Base-by-base conservation (phyloP, 2,888 invertebrate species). In the Drosophila prostipennis region DNA sequence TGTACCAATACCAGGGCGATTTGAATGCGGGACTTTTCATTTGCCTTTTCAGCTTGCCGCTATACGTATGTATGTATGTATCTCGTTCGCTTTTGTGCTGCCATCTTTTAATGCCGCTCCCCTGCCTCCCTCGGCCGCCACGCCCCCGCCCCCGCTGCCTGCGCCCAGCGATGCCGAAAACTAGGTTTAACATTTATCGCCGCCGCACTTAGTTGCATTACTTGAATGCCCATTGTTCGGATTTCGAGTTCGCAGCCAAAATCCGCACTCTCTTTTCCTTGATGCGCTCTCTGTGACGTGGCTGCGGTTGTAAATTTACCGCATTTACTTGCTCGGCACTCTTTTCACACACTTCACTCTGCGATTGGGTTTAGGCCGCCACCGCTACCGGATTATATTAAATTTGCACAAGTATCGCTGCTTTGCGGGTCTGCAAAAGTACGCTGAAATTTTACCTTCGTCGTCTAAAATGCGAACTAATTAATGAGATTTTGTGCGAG, bases 401-500 rank as follows among this genome's bases (percentile, higher is more conserved):
- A 60, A 52, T 69, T 86, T 69, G 13, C 60, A 57, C 61, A 64
- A 70, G 52, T 69, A 74, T 63, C 64, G 73, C 43, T 67, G 72
- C 23, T 65, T 80, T 58, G 52, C 11, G 11, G 11, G 53, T 57
- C 32, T 73, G 26, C 73, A 80, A 80, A 65, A 52, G 53, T 76
- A 69, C 61, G 77, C 74, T 60, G 77, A 83, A 80, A 71, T 79
- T 89, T 84, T 84, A 84, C 84, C 89, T 84, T 89, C 85, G 87
- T 87, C 88, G 86, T 89, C 89, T 83, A 83, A 83, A 83, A 83
- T 86, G 81, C 84, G 89, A 88, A 87, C 82, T 82, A 82, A 82
- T 88, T 88, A 88, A 88, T 88, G 81, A 81, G 87, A 80, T 78
- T 87, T 83, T 80, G 80, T 84, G 87, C 60, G 60, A 73, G 69